Evolutionary conservation across 2,113 vertebrate genomes (phyloP).

Genomic region (Salvelinus alpinus): DNA sequence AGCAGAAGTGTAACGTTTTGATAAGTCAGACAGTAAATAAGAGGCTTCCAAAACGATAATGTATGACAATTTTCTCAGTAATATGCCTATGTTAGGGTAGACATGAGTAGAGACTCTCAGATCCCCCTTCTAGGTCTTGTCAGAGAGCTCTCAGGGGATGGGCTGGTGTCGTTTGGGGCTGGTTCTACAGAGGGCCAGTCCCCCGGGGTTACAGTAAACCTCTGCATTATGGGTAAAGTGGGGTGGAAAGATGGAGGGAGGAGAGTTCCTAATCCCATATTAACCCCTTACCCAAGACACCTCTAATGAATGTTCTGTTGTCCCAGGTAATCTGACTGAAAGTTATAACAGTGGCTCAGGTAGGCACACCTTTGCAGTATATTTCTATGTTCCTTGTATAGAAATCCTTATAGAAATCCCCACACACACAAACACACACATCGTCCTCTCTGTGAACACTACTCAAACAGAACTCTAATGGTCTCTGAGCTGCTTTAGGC

Average conservation of each 20-base stretch:
- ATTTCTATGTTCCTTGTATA: not conserved
- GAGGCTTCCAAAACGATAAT: too few relatives aligned
- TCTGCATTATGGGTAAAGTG: not conserved
- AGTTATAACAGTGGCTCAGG: constrained; percentile 66
- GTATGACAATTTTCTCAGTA: too few relatives aligned
- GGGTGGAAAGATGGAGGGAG: not conserved
- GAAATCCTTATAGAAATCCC: too few relatives aligned
- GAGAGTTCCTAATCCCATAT: not conserved
- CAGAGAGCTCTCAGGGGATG: not conserved
- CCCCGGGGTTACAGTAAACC: not conserved
- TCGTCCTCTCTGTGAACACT: not conserved
- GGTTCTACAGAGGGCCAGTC: not conserved
- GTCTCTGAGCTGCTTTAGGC: not conserved
- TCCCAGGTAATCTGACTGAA: constrained; percentile 61
- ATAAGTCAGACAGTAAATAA: too few relatives aligned
- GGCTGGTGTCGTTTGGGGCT: not conserved
- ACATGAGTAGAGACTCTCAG: not conserved
- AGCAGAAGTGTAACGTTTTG: not conserved
- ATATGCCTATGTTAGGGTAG: too few relatives aligned
- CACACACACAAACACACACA: too few relatives aligned
- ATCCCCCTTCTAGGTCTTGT: not conserved
- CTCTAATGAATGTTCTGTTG: not conserved
- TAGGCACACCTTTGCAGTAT: constrained; percentile 25
- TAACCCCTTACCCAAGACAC: not conserved
- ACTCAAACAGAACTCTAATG: not conserved